Base-by-base conservation (phyloP, 2,888 invertebrate genomes). In the Calliphora vomitoria region DNA sequence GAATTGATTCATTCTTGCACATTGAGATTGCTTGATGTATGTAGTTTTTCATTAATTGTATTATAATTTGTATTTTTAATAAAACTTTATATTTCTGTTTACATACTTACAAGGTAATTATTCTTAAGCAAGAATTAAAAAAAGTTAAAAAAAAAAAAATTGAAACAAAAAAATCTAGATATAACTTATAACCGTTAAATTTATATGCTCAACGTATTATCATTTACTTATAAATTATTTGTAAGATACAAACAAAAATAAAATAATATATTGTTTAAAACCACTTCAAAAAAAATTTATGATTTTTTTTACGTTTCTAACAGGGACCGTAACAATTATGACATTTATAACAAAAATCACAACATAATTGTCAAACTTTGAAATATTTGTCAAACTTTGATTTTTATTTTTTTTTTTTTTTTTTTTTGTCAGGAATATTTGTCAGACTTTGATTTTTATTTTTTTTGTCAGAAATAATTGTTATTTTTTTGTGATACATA, bases 181-280 rank as follows among this genome's bases (percentile, higher is more conserved):
- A 55, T 13, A 66, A 5, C 4, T 11, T 55, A 66, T 69, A 71
- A 47, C 53, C 44, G 38, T 72, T 55, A 35, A 47, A 72, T 58
- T 35, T 47, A 11, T 58, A 82, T 82, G 55, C 64, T 86, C 78
- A 72, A 50, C 20, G 79, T 82, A 74, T 86, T 78, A 64, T 71
- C 53, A 66, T 82, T 78, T 82, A 58, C 13, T 58, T 44, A n/a
- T 47, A 60, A 58, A 58, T 4, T 58, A 69, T 35, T 79, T 47
- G 31, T 69, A 79, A 79, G 78, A 41, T 47, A 58, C 13, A 66
- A 66, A 1, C 35, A 58, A 58, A 71, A 60, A 69, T 13, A 44
- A 44, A 44, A 44, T 11, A 44, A 60, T 53, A 82, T 62, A 75
- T 25, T 79, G 74, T 75, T 75, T 75, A 75, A 82, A 86, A 69